Evolutionary conservation across 2,797 vertebrate genomes (phyloP).

Genomic region (Thaleichthys pacificus): DNA sequence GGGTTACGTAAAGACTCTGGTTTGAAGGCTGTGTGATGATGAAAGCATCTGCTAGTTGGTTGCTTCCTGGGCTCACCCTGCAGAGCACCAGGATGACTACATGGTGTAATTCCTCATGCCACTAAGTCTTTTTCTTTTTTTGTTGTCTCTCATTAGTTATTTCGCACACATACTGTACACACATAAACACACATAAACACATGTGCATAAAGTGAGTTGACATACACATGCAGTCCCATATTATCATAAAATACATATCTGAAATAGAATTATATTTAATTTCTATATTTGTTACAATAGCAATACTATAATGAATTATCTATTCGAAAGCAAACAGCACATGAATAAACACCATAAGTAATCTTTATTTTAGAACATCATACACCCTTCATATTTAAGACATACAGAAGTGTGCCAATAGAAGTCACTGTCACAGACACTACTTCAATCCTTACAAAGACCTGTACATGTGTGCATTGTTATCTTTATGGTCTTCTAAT

Average conservation of each 20-base stretch:
- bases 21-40: slow-evolving; percentile 15
- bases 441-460: background rate
- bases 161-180: background rate
- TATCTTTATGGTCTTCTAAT: background rate
- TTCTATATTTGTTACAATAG: no score
- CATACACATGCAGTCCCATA: background rate
- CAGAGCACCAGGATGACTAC: background rate
- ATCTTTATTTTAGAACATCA: slow-evolving; percentile 15
- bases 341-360: slow-evolving; percentile 1
- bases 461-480: slow-evolving; percentile 1
- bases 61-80: slow-evolving; percentile 1
- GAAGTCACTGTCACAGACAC: slow-evolving; percentile 1
- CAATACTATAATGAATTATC: no score
- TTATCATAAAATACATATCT: background rate
- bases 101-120: slow-evolving; percentile 1
- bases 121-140: background rate
- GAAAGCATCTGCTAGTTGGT: slow-evolving; percentile 8
- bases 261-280: no score
- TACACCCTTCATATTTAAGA: slow-evolving; percentile 21
- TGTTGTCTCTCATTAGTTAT: no score
- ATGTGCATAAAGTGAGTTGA: background rate
- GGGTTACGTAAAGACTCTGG: slow-evolving; percentile 24
- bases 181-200: background rate
- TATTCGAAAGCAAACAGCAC: background rate
- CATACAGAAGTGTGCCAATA: background rate